Base-by-base conservation (phyloP, 2,888 invertebrate species). In the Campoletis raptor region DNA sequence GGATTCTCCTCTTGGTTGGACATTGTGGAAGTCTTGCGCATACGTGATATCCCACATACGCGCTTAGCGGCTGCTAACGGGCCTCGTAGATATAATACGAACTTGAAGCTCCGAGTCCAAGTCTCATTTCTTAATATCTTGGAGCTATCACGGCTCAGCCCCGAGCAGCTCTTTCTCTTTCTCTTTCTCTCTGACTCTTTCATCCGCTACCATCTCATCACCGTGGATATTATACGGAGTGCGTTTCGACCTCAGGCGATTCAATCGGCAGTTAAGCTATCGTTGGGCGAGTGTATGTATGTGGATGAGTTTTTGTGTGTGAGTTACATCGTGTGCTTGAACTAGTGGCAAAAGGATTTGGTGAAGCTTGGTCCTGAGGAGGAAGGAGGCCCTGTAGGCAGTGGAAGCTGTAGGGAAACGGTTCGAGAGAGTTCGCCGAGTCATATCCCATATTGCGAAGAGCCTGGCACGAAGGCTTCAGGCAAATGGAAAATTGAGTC, bases 401-500 rank as follows among this genome's bases (percentile, higher is more conserved):
- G 57, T 15, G 48, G 73, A 40, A 42, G 45, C n/a, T 24, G 30
- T n/a, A 67, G 66, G 64, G 64, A 45, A 81, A 40, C 54, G 48
- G 37, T 61, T 77, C 67, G 83, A 69, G 80, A 67, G 57, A 81
- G 84, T 81, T 81, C 66, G 61, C 61, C 37, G 72, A 73, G 83
- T 74, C 72, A 61, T 83, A 69, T 76, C 76, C 69, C 72, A 66
- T 78, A 74, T 83, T 83, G 80, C 74, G 74, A 69, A 74, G 36
- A 81, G 72, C 70, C 61, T 77, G 61, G 45, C 81, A 69, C 85
- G 74, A 77, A 61, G 79, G 74, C 84, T 85, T 85, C 82, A 82
- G 85, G 88, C 89, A 92, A 92, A 93, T 92, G 92, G 92, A 92
- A 92, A 92, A 92, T 91, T 92, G 92, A 93, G 92, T 91, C 91